Evolutionary conservation across 2,113 vertebrate genomes (phyloP).

Genomic region (Pyrgilauda ruficollis): DNA sequence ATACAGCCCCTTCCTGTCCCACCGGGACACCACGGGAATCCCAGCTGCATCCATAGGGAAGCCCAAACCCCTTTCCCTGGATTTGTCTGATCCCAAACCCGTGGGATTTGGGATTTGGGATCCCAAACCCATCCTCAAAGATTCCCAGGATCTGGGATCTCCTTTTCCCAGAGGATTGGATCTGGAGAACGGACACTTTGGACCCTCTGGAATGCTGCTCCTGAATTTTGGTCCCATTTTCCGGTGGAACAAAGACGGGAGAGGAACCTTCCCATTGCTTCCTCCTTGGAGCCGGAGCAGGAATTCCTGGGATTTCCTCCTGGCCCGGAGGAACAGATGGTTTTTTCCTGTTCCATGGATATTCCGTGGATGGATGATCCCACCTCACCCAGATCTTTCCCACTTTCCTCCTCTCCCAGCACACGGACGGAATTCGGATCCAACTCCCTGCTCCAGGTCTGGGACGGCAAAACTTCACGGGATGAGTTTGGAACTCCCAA

Average conservation of each 20-base stretch:
- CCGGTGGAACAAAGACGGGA: rapidly evolving
- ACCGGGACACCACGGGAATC: rapidly evolving
- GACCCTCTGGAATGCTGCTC: neutral
- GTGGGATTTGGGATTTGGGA: neutral
- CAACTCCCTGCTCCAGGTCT: rapidly evolving
- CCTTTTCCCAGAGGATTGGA: rapidly evolving
- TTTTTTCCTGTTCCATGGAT: neutral
- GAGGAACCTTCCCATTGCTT: rapidly evolving
- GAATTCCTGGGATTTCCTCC: neutral
- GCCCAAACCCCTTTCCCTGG: neutral
- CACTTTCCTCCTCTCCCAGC: neutral
- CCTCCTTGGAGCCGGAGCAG: neutral
- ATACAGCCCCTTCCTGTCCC: neutral
- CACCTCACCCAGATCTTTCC: neutral
- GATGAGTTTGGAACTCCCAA: neutral
- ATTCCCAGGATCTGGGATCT: neutral
- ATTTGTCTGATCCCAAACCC: neutral
- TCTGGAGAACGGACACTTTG: rapidly evolving
- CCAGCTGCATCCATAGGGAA: neutral
- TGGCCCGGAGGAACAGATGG: rapidly evolving
- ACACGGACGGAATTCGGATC: rapidly evolving
- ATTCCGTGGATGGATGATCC: neutral
- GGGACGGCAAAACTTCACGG: neutral
- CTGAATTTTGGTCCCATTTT: neutral
- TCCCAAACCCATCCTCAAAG: neutral